These are phyloP conservation scores for Hippolais icterina DNA, from an alignment of 2,113 vertebrate species.

Conservation along the genomic window DNA sequence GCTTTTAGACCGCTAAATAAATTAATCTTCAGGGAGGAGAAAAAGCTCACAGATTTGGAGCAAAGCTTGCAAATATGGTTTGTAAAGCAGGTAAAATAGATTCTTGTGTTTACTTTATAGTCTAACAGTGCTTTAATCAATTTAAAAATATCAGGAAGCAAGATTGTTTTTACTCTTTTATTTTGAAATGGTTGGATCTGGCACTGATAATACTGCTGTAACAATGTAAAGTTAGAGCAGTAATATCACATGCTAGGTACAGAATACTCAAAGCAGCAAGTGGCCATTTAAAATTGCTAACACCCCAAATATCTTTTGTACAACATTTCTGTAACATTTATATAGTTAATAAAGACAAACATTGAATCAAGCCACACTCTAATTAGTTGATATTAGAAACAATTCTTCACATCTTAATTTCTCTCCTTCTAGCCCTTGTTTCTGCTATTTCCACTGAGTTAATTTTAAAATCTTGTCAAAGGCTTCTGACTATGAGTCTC, in stretches of 20 bases:
- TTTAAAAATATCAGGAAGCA: background rate
- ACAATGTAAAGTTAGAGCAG: background rate
- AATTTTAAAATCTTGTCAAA: background rate
- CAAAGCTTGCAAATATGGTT: background rate
- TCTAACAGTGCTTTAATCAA: background rate
- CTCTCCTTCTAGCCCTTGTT: background rate
- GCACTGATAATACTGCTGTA: background rate
- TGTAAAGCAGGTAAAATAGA: background rate
- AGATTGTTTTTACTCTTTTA: background rate
- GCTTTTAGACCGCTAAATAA: background rate
- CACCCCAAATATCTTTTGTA: background rate
- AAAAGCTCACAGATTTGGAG: background rate
- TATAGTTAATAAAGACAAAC: background rate
- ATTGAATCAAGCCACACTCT: background rate
- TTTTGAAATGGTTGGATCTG: background rate
- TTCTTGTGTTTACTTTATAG: background rate
- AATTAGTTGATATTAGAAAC: background rate
- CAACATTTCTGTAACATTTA: background rate
- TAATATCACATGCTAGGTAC: background rate
- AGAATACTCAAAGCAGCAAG: background rate
- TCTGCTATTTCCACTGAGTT: background rate
- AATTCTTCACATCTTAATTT: background rate
- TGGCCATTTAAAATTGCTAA: background rate
- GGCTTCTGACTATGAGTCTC: background rate
- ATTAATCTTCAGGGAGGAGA: background rate